Evolutionary conservation across 2,888 invertebrate genomes (phyloP), one percentile per base, ranked within the genome.

Genomic region (Lithosia quadra): DNA sequence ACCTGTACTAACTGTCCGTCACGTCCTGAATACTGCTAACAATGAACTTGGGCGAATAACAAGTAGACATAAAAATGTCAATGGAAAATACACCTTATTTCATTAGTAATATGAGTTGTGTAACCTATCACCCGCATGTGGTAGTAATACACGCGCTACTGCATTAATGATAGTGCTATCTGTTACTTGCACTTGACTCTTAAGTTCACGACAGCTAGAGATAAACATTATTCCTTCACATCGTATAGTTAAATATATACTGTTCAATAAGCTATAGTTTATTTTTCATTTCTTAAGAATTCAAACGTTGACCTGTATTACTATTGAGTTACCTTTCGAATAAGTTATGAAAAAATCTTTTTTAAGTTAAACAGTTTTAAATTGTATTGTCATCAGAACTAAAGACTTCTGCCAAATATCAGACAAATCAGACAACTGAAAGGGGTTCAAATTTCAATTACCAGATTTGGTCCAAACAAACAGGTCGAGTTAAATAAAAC

Each of bases 21-120:
- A 93, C 92, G 92, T 90, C 83, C 92, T 92, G 86, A 91, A 92
- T 92, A 86, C 86, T 85, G 66, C 81, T 80, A 84, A 89, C 89
- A 89, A 89, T 86, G 84, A 86, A 83, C 84, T 83, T 84, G 78
- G 78, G 82, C 78, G 73, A 84, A 78, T 80, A 84, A 80, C 78
- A 77, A 83, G 80, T 81, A 80, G 75, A 60, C 24, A 28, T 15
- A 8, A n/a, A 49, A 53, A 66, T 34, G 22, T 0, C 65, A 76
- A 55, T 43, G n/a, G 1, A 88, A 79, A 76, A 66, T 76, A 2
- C 63, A 79, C 81, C 72, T 76, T 86, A 80, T 49, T 0, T 0
- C 13, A 4, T 61, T 9, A 53, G 33, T 0, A 13, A 80, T 83
- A 89, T 75, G 77, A 67, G 65, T 65, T 63, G 63, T 71, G 74